Evolutionary conservation across 2,888 invertebrate species (phyloP).

Genomic region (Drosophila rellima): DNA sequence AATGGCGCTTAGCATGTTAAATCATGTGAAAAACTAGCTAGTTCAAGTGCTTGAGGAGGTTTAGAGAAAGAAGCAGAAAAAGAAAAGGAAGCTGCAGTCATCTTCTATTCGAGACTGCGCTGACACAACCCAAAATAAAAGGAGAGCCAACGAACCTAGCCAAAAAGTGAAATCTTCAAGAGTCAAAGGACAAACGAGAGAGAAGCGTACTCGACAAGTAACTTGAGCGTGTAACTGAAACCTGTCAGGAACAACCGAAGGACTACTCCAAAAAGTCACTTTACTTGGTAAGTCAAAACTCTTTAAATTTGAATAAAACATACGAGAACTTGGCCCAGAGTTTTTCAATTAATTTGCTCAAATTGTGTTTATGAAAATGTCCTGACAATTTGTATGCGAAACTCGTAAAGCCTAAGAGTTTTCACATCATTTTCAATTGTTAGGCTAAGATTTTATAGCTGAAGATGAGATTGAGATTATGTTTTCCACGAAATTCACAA

Average conservation of each 20-base stretch:
- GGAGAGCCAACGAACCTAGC: conserved; percentile 22
- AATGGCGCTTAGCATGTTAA: conserved; percentile 67
- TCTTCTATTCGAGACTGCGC: conserved; percentile 31
- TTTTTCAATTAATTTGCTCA: conserved; percentile 34
- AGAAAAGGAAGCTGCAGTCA: conserved; percentile 10
- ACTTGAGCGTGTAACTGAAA: conserved; percentile 49
- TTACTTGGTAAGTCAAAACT: conserved; percentile 41
- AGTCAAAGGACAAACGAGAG: conserved; percentile 28
- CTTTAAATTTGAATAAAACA: conserved; percentile 2
- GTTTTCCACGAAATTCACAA: not conserved
- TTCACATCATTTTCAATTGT: conserved; percentile 34
- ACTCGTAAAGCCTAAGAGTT: conserved; percentile 9
- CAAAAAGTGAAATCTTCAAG: conserved; percentile 33
- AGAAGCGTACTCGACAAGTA: conserved; percentile 30
- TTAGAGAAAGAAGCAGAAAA: not conserved
- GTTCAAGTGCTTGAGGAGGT: conserved; percentile 25
- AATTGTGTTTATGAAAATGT: conserved; percentile 15
- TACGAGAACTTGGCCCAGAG: not conserved
- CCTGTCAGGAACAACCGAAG: conserved; percentile 39
- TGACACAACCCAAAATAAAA: conserved; percentile 6
- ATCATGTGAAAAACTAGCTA: conserved; percentile 69
- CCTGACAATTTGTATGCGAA: conserved; percentile 9
- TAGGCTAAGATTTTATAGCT: conserved; percentile 1
- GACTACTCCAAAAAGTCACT: conserved; percentile 1
- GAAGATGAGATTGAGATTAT: conserved; percentile 11